These are phyloP conservation scores for Geopemphigus sp. DNA, from an alignment of 1,140 invertebrate genomes.

Conservation along the genomic window DNA sequence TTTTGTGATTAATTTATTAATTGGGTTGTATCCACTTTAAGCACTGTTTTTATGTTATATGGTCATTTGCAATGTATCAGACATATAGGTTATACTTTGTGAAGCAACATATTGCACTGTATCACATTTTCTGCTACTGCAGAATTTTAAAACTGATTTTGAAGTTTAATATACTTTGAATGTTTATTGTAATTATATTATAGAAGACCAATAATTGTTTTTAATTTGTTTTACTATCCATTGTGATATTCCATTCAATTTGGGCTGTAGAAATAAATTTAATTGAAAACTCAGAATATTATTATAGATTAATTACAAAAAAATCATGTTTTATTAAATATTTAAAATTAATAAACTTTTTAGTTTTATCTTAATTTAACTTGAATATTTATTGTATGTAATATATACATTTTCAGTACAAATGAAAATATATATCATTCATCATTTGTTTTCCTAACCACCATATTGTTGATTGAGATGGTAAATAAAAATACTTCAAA, in stretches of 20 bases:
- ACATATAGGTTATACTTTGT: neutral
- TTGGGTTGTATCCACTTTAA: constrained; percentile 8
- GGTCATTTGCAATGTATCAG: constrained; percentile 11
- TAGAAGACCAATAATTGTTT: neutral
- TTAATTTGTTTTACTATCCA: neutral
- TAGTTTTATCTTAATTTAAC: too few species aligned
- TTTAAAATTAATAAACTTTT: too few species aligned
- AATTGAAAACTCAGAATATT: neutral
- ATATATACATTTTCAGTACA: too few species aligned
- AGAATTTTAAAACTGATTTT: constrained; percentile 2
- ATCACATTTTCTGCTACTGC: neutral
- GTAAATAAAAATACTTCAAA: too few species aligned
- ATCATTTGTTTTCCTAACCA: too few species aligned
- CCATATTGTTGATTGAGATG: too few species aligned
- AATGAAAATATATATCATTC: too few species aligned
- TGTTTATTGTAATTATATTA: neutral
- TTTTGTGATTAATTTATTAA: neutral
- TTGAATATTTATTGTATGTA: too few species aligned
- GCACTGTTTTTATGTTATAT: constrained; percentile 7
- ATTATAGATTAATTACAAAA: too few species aligned
- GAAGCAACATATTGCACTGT: constrained; percentile 3
- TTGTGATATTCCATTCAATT: neutral
- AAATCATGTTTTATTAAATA: too few species aligned
- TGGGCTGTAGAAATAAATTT: neutral
- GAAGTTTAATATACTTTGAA: neutral